Base-by-base conservation (phyloP, 2,888 invertebrate genomes). In the Arrhopalites spinosus region DNA sequence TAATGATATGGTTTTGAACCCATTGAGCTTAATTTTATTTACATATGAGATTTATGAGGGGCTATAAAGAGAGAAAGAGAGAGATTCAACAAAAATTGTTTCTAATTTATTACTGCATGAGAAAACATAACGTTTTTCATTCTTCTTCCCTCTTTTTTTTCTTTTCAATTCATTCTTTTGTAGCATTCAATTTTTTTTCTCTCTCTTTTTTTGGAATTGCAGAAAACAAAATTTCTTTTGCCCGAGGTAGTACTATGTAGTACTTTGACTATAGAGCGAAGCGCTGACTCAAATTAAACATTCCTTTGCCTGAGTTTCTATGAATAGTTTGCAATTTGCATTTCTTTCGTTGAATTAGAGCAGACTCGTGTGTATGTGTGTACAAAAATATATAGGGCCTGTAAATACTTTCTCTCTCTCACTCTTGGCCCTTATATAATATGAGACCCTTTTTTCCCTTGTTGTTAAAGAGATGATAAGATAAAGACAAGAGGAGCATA, bases 41-140 rank as follows among this genome's bases (percentile, higher is more conserved):
- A 68, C 67, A 47, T 45, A 20, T 20, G 47, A 69, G 69, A 69
- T 69, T 69, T 69, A 69, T 69, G 50, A 69, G n/a, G 27, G 69
- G 25, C 53, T 69, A 69, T 69, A 69, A 69, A 69, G 29, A 61
- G 50, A 59, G 36, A 36, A 11, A 36, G 36, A 11, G 36, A 36
- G 36, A 66, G 69, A 50, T 69, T 56, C 53, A 69, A 69, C 53
- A 69, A 69, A 69, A 69, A 50, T 69, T 69, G 69, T 69, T 69
- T 69, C 50, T 69, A 69, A 69, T 68, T 68, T 68, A 69, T 69
- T 69, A 69, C 69, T 69, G 69, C 47, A 69, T 69, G 69, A 69
- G 69, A 69, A 69, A 69, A 69, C 69, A 69, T 69, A 69, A 69
- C 50, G 50, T 69, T 25, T n/a, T 69, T 50, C 56, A 53, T 69